Percentiles rank a stretch among this genome's conserved stretches.
Conservation (phyloP, 2,888 invertebrate species). For the Drosophila stalkeri region DNA sequence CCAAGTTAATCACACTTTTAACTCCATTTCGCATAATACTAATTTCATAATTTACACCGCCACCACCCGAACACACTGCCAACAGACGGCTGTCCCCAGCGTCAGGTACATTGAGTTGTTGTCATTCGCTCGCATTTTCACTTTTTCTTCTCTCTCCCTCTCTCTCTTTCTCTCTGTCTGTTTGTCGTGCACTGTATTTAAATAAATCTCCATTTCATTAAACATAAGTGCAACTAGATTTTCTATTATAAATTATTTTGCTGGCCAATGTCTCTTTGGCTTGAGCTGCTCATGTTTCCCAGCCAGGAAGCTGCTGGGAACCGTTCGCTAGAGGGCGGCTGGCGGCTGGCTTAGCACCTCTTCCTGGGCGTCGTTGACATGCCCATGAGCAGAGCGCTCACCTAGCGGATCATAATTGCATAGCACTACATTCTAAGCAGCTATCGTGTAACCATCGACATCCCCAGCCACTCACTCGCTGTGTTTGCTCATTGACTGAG, state of each 20-base stretch:
- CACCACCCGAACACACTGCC: slow-evolving; percentile 56
- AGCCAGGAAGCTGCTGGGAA: slow-evolving; percentile 32
- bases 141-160: slow-evolving; percentile 53
- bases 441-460: slow-evolving; percentile 54
- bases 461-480: slow-evolving; percentile 10
- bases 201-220: slow-evolving; percentile 63
- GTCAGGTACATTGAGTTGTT: slow-evolving; percentile 41
- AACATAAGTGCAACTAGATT: slow-evolving; percentile 46
- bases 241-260: slow-evolving; percentile 5
- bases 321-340: slow-evolving; percentile 27
- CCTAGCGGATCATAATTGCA: slow-evolving; percentile 74
- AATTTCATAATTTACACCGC: slow-evolving; percentile 74
- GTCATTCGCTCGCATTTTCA: slow-evolving; percentile 49
- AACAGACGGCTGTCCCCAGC: slow-evolving; percentile 1
- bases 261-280: background rate
- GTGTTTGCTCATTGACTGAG: background rate
- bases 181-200: slow-evolving; percentile 23
- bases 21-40: slow-evolving; percentile 81
- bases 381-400: slow-evolving; percentile 31
- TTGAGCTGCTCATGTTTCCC: slow-evolving; percentile 1
- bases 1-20: slow-evolving; percentile 78
- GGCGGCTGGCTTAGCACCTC: slow-evolving; percentile 22
- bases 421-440: slow-evolving; percentile 25
- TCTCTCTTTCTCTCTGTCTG: background rate
- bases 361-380: slow-evolving; percentile 57